These are phyloP conservation scores for Diglossa brunneiventris DNA, from an alignment of 2,113 vertebrate species.

Conservation along the genomic window DNA sequence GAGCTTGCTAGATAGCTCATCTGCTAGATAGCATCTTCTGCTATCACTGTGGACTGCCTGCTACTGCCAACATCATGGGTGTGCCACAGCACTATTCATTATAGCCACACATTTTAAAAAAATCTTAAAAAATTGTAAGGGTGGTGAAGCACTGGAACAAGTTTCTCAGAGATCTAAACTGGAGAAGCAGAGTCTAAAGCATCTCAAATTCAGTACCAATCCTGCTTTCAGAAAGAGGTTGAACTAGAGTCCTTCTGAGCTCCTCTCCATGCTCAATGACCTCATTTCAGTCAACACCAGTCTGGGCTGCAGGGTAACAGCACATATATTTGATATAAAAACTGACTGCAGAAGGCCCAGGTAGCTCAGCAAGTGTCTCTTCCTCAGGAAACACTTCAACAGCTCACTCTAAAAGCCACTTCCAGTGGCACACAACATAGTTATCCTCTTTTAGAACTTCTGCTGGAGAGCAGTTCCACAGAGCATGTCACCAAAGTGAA, in stretches of 20 bases:
- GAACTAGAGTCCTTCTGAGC: background rate
- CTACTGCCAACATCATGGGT: background rate
- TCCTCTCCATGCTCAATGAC: background rate
- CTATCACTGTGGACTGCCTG: background rate
- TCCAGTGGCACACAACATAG: background rate
- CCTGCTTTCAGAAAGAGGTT: background rate
- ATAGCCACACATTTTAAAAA: background rate
- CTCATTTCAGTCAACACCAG: background rate
- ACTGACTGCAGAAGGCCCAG: background rate
- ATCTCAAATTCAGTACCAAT: background rate
- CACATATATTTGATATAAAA: background rate
- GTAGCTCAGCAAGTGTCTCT: background rate
- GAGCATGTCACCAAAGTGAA: background rate
- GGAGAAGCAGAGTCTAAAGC: background rate
- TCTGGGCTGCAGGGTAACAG: background rate
- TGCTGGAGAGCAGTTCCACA: background rate
- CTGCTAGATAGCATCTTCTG: background rate
- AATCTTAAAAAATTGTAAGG: background rate
- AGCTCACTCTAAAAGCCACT: background rate
- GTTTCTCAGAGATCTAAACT: background rate
- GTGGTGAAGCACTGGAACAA: background rate
- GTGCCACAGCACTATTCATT: background rate
- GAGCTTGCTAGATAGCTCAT: no score
- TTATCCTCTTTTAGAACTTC: slow-evolving; percentile 19
- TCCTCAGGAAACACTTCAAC: background rate